phyloP scores from a whole-genome alignment of 2,797 vertebrate species.

The Diglossa cyanea region DNA sequence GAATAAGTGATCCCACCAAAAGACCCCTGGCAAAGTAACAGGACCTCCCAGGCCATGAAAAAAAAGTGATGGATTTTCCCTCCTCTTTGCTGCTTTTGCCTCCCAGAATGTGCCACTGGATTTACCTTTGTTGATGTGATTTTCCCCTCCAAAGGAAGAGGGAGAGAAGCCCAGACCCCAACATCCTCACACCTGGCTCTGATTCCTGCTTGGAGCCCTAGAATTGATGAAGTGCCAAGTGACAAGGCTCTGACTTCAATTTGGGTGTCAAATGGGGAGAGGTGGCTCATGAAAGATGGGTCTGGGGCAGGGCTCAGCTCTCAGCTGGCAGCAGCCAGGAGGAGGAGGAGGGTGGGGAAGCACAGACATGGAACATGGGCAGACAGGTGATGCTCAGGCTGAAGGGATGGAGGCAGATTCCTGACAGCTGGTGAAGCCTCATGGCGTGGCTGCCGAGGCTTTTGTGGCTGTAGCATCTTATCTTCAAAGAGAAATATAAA shows the following conservation, averaged over 20 bases:
- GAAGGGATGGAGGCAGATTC: not conserved
- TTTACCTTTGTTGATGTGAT: not conserved
- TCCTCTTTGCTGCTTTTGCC: not conserved
- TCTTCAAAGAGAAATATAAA: not conserved
- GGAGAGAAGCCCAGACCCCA: not conserved
- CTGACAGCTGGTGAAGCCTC: not conserved
- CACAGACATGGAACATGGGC: not conserved
- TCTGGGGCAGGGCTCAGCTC: not conserved
- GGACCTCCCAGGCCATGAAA: not conserved
- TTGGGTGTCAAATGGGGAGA: not conserved
- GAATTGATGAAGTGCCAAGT: not conserved
- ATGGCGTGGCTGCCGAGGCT: not conserved
- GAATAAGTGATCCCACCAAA: not conserved
- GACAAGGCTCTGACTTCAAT: not conserved
- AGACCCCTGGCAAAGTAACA: not conserved
- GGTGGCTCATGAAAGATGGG: not conserved
- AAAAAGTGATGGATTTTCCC: accelerated
- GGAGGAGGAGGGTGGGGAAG: not conserved
- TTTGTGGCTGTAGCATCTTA: not conserved
- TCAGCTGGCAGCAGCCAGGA: not conserved
- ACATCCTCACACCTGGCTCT: not conserved
- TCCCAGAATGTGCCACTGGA: not conserved
- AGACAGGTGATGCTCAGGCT: not conserved
- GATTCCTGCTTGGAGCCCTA: accelerated
- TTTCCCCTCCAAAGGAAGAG: not conserved